Conservation (phyloP, 2,888 invertebrate genomes). For the Dinocampus coccinellae region DNA sequence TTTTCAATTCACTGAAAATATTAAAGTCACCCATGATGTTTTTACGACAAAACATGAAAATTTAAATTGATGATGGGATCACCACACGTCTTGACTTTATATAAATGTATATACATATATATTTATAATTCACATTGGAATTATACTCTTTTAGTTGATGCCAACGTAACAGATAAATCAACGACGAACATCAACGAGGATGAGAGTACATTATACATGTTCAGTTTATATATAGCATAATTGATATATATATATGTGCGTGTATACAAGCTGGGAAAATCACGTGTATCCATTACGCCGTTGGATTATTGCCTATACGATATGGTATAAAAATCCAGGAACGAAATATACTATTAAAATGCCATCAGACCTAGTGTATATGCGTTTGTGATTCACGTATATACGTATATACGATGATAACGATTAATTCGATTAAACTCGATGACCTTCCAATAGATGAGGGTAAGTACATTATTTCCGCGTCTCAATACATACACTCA, state of each 20-base stretch:
- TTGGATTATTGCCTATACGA: conserved; percentile 39
- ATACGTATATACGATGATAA: conserved; percentile 19
- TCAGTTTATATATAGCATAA: background rate
- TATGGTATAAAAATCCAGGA: conserved; percentile 36
- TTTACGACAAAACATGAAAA: background rate
- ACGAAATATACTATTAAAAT: conserved; percentile 44
- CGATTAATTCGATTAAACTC: conserved; percentile 45
- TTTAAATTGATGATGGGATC: background rate
- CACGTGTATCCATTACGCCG: conserved; percentile 13
- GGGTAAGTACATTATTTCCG: conserved; percentile 21
- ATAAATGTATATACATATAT: background rate
- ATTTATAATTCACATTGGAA: background rate
- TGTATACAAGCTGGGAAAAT: background rate
- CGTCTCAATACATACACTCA: too few species aligned
- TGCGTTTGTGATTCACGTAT: background rate
- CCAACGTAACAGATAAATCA: too few species aligned
- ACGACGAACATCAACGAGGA: too few species aligned
- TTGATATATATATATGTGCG: background rate
- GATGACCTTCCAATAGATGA: conserved; percentile 36
- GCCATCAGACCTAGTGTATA: conserved; percentile 37
- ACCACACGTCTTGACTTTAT: background rate
- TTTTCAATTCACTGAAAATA: background rate
- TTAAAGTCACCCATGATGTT: background rate
- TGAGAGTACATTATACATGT: background rate
- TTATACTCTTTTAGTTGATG: background rate